Base-by-base conservation (phyloP, 2,113 vertebrate genomes). In the Chlorodrepanis virens region DNA sequence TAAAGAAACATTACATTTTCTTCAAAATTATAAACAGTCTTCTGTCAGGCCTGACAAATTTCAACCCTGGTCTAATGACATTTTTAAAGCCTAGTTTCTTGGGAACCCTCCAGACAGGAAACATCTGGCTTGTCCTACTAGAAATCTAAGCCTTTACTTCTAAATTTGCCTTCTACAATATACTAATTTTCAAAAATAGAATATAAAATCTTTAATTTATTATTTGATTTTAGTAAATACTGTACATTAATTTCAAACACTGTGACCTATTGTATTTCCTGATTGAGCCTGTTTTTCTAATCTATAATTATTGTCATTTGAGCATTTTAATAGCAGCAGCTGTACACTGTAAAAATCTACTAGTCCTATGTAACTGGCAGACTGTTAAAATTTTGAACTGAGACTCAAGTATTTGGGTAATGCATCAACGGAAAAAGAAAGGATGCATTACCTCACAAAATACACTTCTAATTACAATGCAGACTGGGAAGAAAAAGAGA, bases 21-120 rank as follows among this genome's bases (percentile, higher is more conserved):
- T 60, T 89, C 74, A 94, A 85, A 89, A 89, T 79, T 87, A 67
- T 76, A 70, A 91, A 81, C 28, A 82, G 44, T 9, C 18, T 68
- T 24, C 56, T 80, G 40, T 88, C 59, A 88, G 47, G 42, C 33
- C 68, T 96, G 90, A 94, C 20, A 93, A 93, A 88, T 91, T 88
- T 96, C 94, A 94, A 35, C 40, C 52, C 56, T 78, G 14, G 9
- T 77, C 44, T 88, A 95, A 74, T 45, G 88, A 70, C 90, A 92
- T 78, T 86, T 96, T 96, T 83, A 97, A 94, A n/a, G 44, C 49
- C 52, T 64, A 42, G 49, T 78, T 94, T 78, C 68, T 81, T 95
- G 90, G 82, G 68, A 83, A 76, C 4, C 21, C 9, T 89, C 93
- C 92, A 93, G 71, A 95, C 31, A 78, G 65, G 60, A 93, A 96